Conservation (phyloP, 2,797 vertebrate genomes). For the Sebastes oblongus region DNA sequence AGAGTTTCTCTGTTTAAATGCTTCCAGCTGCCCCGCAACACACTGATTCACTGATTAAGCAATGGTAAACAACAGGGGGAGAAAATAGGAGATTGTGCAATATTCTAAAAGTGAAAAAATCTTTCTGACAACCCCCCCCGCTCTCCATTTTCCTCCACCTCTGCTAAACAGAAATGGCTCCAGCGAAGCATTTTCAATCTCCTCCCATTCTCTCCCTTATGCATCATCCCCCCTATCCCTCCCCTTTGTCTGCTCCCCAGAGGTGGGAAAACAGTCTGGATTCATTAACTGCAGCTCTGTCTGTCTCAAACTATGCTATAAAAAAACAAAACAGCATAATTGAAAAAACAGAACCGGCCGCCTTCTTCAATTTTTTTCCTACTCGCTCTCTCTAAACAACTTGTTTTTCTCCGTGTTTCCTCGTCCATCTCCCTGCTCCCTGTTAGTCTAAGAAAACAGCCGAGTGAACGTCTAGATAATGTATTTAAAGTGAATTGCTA, state of each 20-base stretch:
- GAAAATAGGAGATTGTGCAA: conserved; percentile 41
- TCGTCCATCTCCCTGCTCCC: conserved; percentile 12
- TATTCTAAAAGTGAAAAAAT: conserved; percentile 17
- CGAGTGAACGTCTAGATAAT: conserved; percentile 3
- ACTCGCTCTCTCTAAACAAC: conserved; percentile 40
- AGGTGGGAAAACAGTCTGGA: conserved; percentile 72
- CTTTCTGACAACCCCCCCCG: not conserved
- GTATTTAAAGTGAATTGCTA: conserved; percentile 4
- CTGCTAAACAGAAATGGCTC: conserved; percentile 50
- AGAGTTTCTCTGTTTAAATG: conserved; percentile 67
- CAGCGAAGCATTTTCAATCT: conserved; percentile 46
- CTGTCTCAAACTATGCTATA: conserved; percentile 67
- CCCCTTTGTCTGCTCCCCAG: conserved; percentile 57
- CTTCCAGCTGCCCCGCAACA: conserved; percentile 71
- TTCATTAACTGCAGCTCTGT: conserved; percentile 72
- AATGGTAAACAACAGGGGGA: conserved; percentile 47
- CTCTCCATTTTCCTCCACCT: conserved; percentile 44
- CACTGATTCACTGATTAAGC: conserved; percentile 59
- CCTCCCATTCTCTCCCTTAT: conserved; percentile 49
- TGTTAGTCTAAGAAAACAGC: conserved; percentile 31
- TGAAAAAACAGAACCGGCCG: conserved; percentile 66
- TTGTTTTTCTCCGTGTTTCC: conserved; percentile 38
- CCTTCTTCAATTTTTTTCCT: conserved; percentile 18
- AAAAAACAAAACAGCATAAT: conserved; percentile 60
- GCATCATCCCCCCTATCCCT: conserved; percentile 49